phyloP scores from a whole-genome alignment of 2,888 invertebrate genomes.

The Cheilosia scutellata region DNA sequence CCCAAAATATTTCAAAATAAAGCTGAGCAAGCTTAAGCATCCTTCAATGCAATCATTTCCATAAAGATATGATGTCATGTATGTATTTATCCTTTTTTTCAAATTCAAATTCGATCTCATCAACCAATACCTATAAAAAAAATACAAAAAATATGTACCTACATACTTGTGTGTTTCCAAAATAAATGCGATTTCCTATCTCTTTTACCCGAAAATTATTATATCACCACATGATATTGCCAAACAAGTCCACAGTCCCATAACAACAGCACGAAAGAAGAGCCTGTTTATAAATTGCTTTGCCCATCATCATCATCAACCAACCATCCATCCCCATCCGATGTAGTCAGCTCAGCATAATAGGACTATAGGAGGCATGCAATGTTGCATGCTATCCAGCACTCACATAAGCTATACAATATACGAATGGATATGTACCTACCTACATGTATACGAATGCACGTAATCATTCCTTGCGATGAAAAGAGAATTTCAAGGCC shows the following conservation, averaged over 20 bases:
- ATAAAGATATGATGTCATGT: slow-evolving; percentile 45
- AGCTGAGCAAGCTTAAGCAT: too few relatives aligned
- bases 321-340: slow-evolving; percentile 44
- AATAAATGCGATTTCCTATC: slow-evolving; percentile 31
- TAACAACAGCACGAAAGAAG: slow-evolving; percentile 53
- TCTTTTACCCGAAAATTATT: slow-evolving; percentile 26
- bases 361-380: slow-evolving; percentile 56
- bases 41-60: background rate
- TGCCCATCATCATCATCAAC: slow-evolving; percentile 61
- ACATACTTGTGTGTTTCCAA: slow-evolving; percentile 15
- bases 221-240: slow-evolving; percentile 56
- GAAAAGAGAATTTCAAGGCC: slow-evolving; percentile 76
- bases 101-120: slow-evolving; percentile 16
- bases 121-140: slow-evolving; percentile 29
- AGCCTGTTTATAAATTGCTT: slow-evolving; percentile 71
- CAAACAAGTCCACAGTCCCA: slow-evolving; percentile 63
- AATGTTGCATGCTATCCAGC: slow-evolving; percentile 56
- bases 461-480: slow-evolving; percentile 68
- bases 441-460: slow-evolving; percentile 28
- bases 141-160: slow-evolving; percentile 6
- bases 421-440: slow-evolving; percentile 20
- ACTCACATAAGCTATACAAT: slow-evolving; percentile 12
- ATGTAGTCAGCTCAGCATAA: slow-evolving; percentile 33
- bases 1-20: too few relatives aligned
- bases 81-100: background rate